Conservation (phyloP, 2,888 invertebrate species). For the Trissolcus japonicus region DNA sequence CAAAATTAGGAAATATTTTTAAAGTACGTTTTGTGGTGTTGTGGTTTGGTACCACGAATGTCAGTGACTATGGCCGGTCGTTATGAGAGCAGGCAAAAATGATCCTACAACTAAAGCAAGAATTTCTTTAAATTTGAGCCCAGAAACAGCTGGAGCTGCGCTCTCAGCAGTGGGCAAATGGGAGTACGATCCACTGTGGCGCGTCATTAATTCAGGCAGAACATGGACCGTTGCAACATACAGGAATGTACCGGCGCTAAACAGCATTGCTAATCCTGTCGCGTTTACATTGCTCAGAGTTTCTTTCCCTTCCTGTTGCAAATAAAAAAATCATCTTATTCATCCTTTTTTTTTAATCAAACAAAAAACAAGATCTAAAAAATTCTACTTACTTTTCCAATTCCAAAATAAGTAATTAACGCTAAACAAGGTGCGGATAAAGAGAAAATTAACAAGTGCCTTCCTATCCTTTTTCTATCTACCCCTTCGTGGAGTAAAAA, state of each 20-base stretch:
- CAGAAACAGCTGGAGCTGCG: conserved; percentile 72
- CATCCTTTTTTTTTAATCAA: too few species aligned
- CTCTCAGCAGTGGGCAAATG: conserved; percentile 74
- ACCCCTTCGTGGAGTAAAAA: conserved; percentile 96
- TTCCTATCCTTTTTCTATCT: conserved; percentile 90
- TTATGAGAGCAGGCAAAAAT: conserved; percentile 90
- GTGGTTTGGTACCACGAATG: conserved; percentile 6
- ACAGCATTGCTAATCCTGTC: conserved; percentile 97
- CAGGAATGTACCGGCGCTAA: conserved; percentile 98
- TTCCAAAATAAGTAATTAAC: conserved; percentile 93
- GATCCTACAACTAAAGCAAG: conserved; percentile 91
- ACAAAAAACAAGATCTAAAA: neutral
- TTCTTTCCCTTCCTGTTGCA: conserved; percentile 89
- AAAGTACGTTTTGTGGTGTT: conserved; percentile 11
- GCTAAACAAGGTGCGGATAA: conserved; percentile 93
- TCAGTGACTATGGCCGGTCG: conserved; percentile 91
- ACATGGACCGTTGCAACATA: conserved; percentile 99
- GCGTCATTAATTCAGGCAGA: conserved; percentile 91
- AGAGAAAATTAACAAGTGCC: conserved; percentile 94
- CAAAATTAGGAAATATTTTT: neutral
- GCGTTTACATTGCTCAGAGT: conserved; percentile 92
- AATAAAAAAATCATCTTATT: neutral
- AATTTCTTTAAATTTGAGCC: conserved; percentile 87
- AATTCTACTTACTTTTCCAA: conserved; percentile 81
- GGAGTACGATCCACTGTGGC: conserved; percentile 75